A percentile compares a stretch with the other conserved stretches of the same genome.
Evolutionary conservation across 2,888 invertebrate species (phyloP).

Genomic region (Syrphus vitripennis): DNA sequence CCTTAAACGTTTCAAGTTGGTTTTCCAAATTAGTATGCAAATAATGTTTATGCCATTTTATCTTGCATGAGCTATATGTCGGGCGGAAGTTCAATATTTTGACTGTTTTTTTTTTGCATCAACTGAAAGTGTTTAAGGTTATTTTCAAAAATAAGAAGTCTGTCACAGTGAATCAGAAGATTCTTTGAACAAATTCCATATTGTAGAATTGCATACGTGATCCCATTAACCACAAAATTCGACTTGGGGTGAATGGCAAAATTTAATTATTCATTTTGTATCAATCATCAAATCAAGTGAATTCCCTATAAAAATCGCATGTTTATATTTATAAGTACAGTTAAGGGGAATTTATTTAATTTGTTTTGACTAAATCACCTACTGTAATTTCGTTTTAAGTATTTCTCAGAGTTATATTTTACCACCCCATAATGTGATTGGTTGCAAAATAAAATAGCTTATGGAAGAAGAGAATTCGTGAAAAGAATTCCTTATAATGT

Average conservation of each 20-base stretch:
- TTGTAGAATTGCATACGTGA: constrained; percentile 4
- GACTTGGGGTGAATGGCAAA: not conserved
- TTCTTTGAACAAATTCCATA: not conserved
- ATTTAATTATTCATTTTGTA: not conserved
- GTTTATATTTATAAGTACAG: too few species aligned
- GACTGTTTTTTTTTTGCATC: not conserved
- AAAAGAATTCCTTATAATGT: too few species aligned
- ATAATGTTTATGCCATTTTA: constrained; percentile 26
- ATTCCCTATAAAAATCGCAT: not conserved
- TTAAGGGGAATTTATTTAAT: not conserved
- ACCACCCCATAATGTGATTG: too few species aligned
- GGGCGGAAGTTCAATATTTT: not conserved
- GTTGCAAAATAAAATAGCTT: too few species aligned
- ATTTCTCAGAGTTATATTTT: too few species aligned
- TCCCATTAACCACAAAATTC: constrained; percentile 4
- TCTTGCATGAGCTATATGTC: constrained; percentile 7
- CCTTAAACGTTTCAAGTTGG: constrained; percentile 19
- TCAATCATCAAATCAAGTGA: not conserved
- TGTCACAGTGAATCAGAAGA: constrained; percentile 22
- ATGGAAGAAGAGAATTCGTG: too few species aligned
- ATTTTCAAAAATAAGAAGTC: not conserved
- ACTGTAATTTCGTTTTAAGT: not conserved
- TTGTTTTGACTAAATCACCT: not conserved
- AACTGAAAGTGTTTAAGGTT: not conserved
- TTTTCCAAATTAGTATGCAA: constrained; percentile 56